Evolutionary conservation across 2,113 vertebrate genomes (phyloP).

Genomic region (Lipophrys pholis): DNA sequence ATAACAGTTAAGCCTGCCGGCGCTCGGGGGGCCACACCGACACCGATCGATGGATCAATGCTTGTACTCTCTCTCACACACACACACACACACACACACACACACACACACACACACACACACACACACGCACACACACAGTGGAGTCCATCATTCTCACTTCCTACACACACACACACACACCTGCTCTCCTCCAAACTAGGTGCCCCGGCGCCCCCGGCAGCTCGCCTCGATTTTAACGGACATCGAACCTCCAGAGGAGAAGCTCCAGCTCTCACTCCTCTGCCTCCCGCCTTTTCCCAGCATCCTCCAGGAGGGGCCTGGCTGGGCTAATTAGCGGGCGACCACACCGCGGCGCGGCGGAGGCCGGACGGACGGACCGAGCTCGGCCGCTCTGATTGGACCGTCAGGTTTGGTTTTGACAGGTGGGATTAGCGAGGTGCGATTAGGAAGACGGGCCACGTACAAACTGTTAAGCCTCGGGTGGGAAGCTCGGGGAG

Average conservation of each 20-base stretch:
- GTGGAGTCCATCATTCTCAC: not conserved
- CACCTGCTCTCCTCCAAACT: slow-evolving; percentile 45
- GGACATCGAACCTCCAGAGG: slow-evolving; percentile 62
- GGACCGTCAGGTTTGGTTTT: slow-evolving; percentile 67
- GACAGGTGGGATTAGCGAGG: slow-evolving; percentile 79
- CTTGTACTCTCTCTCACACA: slow-evolving; percentile 37
- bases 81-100: slow-evolving; percentile 34
- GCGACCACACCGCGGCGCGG: slow-evolving; percentile 40
- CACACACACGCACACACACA: slow-evolving; percentile 44
- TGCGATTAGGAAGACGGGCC: slow-evolving; percentile 74
- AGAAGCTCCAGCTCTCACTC: slow-evolving; percentile 41
- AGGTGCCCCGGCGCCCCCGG: slow-evolving; percentile 69
- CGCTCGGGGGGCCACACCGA: slow-evolving; percentile 62
- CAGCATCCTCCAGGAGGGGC: slow-evolving; percentile 59
- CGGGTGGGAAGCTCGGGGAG: slow-evolving; percentile 42
- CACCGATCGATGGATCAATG: slow-evolving; percentile 81
- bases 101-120: slow-evolving; percentile 21
- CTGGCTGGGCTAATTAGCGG: slow-evolving; percentile 78
- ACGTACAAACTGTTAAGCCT: slow-evolving; percentile 71
- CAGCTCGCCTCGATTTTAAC: slow-evolving; percentile 62
- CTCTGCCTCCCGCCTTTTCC: slow-evolving; percentile 31
- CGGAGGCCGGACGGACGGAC: no score
- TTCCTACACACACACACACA: slow-evolving; percentile 33
- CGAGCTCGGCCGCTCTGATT: slow-evolving; percentile 60
- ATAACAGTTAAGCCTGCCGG: slow-evolving; percentile 79